Evolutionary conservation across 2,797 vertebrate species (phyloP).

Genomic region (Tiaroga cobitis): DNA sequence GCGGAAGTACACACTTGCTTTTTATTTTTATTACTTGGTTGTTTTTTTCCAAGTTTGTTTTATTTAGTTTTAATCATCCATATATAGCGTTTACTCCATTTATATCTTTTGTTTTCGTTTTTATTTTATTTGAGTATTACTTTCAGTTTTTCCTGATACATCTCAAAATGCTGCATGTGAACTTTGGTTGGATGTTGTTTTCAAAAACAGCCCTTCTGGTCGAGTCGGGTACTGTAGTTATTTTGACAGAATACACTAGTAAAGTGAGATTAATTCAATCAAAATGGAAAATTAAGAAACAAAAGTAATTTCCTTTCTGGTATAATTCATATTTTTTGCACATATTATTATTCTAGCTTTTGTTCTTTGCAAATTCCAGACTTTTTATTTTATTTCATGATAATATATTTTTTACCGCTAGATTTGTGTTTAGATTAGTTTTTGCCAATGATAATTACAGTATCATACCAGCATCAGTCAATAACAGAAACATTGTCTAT

Average conservation of each 20-base stretch:
- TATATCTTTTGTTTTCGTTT: neutral
- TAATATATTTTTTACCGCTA: neutral
- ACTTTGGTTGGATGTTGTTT: neutral
- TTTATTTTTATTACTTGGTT: neutral
- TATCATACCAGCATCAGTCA: neutral
- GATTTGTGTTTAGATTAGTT: neutral
- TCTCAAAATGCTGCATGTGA: neutral
- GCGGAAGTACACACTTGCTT: neutral
- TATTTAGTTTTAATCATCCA: neutral
- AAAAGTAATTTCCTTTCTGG: too few species aligned
- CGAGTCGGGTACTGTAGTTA: neutral
- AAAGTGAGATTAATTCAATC: neutral
- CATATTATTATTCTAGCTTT: neutral
- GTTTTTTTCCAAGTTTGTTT: too few species aligned
- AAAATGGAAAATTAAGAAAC: neutral
- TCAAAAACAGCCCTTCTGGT: neutral
- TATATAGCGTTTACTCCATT: neutral
- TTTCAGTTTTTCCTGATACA: neutral
- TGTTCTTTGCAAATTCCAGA: neutral
- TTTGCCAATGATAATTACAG: too few species aligned
- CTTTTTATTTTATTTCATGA: neutral
- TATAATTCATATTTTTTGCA: neutral
- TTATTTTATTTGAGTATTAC: neutral
- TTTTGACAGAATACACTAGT: neutral
- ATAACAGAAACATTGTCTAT: neutral